A percentile compares a stretch with the other conserved stretches of the same genome.
Evolutionary conservation across 2,888 invertebrate species (phyloP).

Genomic region (Eupithecia subfuscata): DNA sequence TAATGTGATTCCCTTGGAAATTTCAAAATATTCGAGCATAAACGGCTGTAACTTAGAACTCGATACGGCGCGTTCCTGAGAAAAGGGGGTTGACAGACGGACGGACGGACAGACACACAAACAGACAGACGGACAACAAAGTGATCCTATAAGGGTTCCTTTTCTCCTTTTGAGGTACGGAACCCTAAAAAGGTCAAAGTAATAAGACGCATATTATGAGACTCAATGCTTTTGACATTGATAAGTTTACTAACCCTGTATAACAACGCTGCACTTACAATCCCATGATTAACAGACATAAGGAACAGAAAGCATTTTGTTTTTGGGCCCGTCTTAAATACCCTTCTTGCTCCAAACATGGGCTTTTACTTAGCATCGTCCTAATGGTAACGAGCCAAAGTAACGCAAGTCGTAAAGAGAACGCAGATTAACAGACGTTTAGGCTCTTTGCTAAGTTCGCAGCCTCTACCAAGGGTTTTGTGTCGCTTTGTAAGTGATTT

Average conservation of each 20-base stretch:
- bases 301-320: conserved; percentile 11
- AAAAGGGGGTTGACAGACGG: too few relatives aligned
- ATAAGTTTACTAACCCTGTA: not conserved
- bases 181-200: too few relatives aligned
- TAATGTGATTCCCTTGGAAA: too few relatives aligned
- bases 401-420: conserved; percentile 50
- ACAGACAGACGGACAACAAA: too few relatives aligned
- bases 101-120: too few relatives aligned
- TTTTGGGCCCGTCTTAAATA: conserved; percentile 13
- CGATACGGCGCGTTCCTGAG: too few relatives aligned
- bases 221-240: not conserved
- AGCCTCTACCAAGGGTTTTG: conserved; percentile 22
- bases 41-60: too few relatives aligned
- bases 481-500: conserved; percentile 6
- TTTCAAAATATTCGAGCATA: too few relatives aligned
- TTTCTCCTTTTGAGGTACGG: too few relatives aligned
- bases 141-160: too few relatives aligned
- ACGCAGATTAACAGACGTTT: conserved; percentile 54
- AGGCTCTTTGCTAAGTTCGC: conserved; percentile 42
- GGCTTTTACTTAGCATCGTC: conserved; percentile 41
- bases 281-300: not conserved
- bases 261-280: not conserved
- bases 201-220: too few relatives aligned
- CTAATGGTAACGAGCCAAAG: conserved; percentile 43
- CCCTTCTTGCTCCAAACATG: conserved; percentile 30